Evolutionary conservation across 2,888 invertebrate genomes (phyloP), one percentile per base, ranked within the genome.

Genomic region (Epistrophe eligans): DNA sequence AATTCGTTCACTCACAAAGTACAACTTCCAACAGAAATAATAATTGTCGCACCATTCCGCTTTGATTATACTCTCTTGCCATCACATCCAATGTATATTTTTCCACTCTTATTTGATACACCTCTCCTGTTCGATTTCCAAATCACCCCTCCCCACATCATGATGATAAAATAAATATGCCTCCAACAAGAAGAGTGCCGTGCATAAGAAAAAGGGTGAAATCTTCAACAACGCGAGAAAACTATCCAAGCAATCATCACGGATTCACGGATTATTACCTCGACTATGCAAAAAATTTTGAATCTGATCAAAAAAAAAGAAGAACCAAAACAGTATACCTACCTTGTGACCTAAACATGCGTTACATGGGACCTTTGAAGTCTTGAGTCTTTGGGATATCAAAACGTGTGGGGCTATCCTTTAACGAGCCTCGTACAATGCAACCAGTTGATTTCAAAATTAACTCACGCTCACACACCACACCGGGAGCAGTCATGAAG

Each of bases 191-290:
- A 70, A 55, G 73, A 64, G 43, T 48, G 28, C 28, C 9, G 32
- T 35, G 35, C 50, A 55, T 24, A 24, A 52, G 67, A 66, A 60
- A 48, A 45, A 48, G 28, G 2, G 9, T 10, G n/a, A 24, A 55
- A 6, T 6, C 67, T 55, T 13, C 77, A 57, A 70, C 58, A 70
- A 74, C 45, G 28, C 52, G 71, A 40, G 57, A 50, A 71, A 67
- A 74, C 81, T 71, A 82, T 74, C 66, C 74, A 67, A 62, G 83
- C 76, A 87, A 83, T 87, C 87, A 87, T 87, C 83, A 87, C 87
- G 71, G 76, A 87, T 87, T 87, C 60, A 66, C 83, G 70, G 87
- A 82, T 87, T 79, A 79, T 83, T 87, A 83, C 71, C 58, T 71
- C 40, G 70, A 32, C 79, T 87, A 87, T 87, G 87, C 83, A 83